A percentile compares a stretch with the other conserved stretches of the same genome.
These are phyloP conservation scores for Zaprionus inermis DNA, from an alignment of 1,140 invertebrate species.

Conservation along the genomic window DNA sequence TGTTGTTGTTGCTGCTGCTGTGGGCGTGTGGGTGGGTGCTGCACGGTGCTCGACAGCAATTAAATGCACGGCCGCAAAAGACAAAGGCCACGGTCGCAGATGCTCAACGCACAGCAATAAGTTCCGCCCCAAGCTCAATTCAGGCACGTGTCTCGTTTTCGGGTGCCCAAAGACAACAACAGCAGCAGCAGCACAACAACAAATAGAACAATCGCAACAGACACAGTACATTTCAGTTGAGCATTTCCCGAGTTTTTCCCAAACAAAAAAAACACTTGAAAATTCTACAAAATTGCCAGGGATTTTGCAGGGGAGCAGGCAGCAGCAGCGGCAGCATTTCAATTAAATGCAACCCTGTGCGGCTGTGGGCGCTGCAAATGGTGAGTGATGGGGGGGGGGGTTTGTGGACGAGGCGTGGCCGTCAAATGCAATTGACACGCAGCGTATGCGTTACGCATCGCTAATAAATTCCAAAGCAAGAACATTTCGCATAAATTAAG, in stretches of 20 bases:
- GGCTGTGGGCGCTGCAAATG: neutral
- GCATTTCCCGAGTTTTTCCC: neutral
- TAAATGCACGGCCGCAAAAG: constrained; percentile 59
- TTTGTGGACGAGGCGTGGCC: neutral
- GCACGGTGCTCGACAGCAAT: constrained; percentile 46
- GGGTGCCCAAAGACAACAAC: constrained; percentile 19
- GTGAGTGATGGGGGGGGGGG: no score
- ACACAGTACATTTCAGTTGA: neutral
- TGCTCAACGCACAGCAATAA: constrained; percentile 58
- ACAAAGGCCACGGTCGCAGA: constrained; percentile 49
- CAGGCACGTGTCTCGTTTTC: constrained; percentile 51
- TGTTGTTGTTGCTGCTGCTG: constrained; percentile 15
- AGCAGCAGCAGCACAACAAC: constrained; percentile 19
- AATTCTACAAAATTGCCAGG: constrained; percentile 1
- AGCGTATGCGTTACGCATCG: constrained; percentile 22
- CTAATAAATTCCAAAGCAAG: constrained; percentile 9
- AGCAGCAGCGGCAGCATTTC: constrained; percentile 11
- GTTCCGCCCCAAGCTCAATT: constrained; percentile 3
- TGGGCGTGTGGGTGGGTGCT: neutral
- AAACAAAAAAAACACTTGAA: constrained; percentile 6
- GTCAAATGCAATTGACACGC: constrained; percentile 37
- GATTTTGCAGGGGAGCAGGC: neutral
- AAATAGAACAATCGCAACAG: constrained; percentile 14
- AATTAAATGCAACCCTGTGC: constrained; percentile 38
- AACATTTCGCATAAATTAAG: constrained; percentile 20